phyloP scores from a whole-genome alignment of 2,888 invertebrate species.

The Drosophila seclusa region DNA sequence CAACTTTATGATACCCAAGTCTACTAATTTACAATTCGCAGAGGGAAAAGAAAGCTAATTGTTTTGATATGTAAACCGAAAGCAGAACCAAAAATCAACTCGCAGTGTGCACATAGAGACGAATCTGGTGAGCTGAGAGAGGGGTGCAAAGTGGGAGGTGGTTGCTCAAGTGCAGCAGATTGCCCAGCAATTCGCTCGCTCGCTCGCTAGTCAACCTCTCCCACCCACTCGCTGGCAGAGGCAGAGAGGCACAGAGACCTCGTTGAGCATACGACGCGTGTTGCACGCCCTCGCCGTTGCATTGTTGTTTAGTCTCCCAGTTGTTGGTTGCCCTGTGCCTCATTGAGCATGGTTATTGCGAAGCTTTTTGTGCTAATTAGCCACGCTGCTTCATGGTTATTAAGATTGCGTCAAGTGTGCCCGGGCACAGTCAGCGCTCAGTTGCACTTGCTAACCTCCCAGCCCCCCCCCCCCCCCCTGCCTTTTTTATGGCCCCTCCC shows the following conservation, averaged over 20 bases:
- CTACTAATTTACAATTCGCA: neutral
- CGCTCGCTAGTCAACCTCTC: neutral
- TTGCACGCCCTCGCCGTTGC: constrained; percentile 72
- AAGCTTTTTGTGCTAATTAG: constrained; percentile 84
- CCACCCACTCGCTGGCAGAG: constrained; percentile 22
- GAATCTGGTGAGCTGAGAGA: neutral
- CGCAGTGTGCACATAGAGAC: constrained; percentile 51
- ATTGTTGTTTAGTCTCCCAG: constrained; percentile 61
- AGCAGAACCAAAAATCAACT: constrained; percentile 78
- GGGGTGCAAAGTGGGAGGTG: constrained; percentile 1
- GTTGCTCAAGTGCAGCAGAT: constrained; percentile 61
- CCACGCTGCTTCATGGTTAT: constrained; percentile 84
- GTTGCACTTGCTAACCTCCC: constrained; percentile 49
- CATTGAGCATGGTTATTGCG: constrained; percentile 84
- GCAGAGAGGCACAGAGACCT: constrained; percentile 42
- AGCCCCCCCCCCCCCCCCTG: neutral
- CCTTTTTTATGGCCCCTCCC: neutral
- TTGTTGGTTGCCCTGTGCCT: constrained; percentile 67
- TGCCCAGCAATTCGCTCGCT: constrained; percentile 21
- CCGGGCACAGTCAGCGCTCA: constrained; percentile 49
- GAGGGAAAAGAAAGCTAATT: constrained; percentile 58
- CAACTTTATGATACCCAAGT: neutral
- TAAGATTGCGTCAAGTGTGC: constrained; percentile 83
- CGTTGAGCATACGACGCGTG: constrained; percentile 79
- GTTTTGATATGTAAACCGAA: constrained; percentile 77